Evolutionary conservation across 2,113 vertebrate species (phyloP).

Genomic region (Acanthochromis polyacanthus): DNA sequence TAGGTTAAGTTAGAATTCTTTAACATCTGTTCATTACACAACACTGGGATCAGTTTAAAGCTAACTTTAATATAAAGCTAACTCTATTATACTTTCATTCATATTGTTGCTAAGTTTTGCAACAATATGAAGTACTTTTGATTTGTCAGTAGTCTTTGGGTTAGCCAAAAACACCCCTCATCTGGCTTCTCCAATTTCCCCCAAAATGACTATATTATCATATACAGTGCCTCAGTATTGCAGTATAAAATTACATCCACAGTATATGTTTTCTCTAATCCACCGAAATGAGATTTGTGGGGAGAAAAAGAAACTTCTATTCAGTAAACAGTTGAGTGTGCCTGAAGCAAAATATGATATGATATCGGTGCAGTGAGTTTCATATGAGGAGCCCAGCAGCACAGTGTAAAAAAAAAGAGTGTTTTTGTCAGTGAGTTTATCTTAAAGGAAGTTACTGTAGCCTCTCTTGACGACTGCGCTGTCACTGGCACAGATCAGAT

Average conservation of each 20-base stretch:
- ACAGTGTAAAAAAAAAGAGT: not conserved
- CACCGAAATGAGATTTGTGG: conserved; percentile 12
- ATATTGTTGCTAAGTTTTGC: not conserved
- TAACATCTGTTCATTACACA: not conserved
- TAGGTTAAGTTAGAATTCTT: not conserved
- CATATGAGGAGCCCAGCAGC: not conserved
- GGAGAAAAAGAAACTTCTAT: conserved; percentile 6
- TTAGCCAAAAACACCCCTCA: not conserved
- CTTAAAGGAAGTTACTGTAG: conserved; percentile 46
- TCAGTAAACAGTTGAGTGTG: conserved; percentile 14
- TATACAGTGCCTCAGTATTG: not conserved
- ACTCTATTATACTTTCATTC: not conserved
- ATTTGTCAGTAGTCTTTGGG: not conserved
- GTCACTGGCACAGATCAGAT: conserved; percentile 47
- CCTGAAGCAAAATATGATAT: conserved; percentile 21
- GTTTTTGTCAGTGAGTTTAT: conserved; percentile 20
- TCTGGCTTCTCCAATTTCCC: not conserved
- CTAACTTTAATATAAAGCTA: not conserved
- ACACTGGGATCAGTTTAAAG: not conserved
- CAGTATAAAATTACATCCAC: not conserved
- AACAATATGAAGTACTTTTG: not conserved
- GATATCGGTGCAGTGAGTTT: conserved; percentile 17
- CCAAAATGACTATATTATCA: not conserved
- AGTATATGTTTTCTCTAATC: conserved; percentile 2
- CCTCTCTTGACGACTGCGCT: conserved; percentile 2